phyloP scores from a whole-genome alignment of 2,888 invertebrate genomes.

The Gasteruption jaculator region DNA sequence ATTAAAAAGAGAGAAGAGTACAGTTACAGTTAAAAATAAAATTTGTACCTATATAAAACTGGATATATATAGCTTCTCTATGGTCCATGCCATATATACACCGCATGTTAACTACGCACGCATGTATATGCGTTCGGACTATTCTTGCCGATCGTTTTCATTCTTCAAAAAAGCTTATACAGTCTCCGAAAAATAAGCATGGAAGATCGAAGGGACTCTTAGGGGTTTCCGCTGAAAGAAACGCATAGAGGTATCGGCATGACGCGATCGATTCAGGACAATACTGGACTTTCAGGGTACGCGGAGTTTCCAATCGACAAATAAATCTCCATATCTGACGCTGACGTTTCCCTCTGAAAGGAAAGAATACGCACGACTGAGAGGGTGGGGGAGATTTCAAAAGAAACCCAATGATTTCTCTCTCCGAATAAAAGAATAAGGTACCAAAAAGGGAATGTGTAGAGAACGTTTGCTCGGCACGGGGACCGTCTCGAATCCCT shows the following conservation, averaged over 20 bases:
- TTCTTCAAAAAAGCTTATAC: too few relatives aligned
- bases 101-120: background rate
- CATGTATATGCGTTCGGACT: background rate
- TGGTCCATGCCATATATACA: background rate
- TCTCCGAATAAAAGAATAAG: slow-evolving; percentile 25
- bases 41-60: too few relatives aligned
- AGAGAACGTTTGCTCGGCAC: slow-evolving; percentile 22
- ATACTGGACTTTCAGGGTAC: slow-evolving; percentile 27
- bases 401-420: slow-evolving; percentile 38
- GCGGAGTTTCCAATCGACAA: slow-evolving; percentile 33
- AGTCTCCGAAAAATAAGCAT: too few relatives aligned
- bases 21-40: too few relatives aligned
- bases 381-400: slow-evolving; percentile 17
- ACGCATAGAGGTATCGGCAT: slow-evolving; percentile 41
- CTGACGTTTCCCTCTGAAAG: slow-evolving; percentile 32
- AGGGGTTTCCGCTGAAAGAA: slow-evolving; percentile 26
- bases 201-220: too few relatives aligned
- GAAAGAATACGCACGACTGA: slow-evolving; percentile 25
- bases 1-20: too few relatives aligned
- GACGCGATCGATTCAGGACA: slow-evolving; percentile 45
- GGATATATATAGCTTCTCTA: too few relatives aligned
- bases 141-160: too few relatives aligned
- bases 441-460: slow-evolving; percentile 19
- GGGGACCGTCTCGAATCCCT: slow-evolving; percentile 41
- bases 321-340: slow-evolving; percentile 49